These are phyloP conservation scores for Coluber constrictor DNA, from an alignment of 2,797 vertebrate genomes.

Conservation along the genomic window DNA sequence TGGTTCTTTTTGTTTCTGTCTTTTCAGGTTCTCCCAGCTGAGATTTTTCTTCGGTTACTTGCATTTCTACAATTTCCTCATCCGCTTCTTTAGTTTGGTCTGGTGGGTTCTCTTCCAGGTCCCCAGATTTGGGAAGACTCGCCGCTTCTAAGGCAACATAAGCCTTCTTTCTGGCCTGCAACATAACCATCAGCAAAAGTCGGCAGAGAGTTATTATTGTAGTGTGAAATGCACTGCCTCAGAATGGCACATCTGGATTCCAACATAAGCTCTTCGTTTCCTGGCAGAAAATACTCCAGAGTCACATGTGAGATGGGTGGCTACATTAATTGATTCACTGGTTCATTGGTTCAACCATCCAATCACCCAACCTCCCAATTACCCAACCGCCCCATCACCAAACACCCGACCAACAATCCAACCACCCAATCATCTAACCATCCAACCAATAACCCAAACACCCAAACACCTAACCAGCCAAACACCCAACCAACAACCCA, in stretches of 20 bases:
- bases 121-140: slow-evolving; percentile 49
- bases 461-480: no score
- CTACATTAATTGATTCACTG: not conserved
- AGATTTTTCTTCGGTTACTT: slow-evolving; percentile 23
- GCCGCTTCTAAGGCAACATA: slow-evolving; percentile 84
- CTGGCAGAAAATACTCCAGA: not conserved
- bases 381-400: not conserved
- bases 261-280: not conserved
- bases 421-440: not conserved
- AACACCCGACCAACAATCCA: not conserved
- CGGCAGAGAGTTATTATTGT: not conserved
- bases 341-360: not conserved
- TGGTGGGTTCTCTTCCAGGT: slow-evolving; percentile 42
- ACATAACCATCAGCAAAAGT: slow-evolving; percentile 36
- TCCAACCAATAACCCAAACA: no score
- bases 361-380: not conserved
- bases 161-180: slow-evolving; percentile 90
- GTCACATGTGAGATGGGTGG: not conserved
- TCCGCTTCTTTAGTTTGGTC: slow-evolving; percentile 39
- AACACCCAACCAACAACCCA: no score
- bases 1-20: slow-evolving; percentile 60
- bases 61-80: slow-evolving; percentile 33
- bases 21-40: slow-evolving; percentile 23
- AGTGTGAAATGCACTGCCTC: not conserved
- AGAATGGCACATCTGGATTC: not conserved